Evolutionary conservation across 1,140 invertebrate genomes (phyloP).

Genomic region (Trinorchestia longiramus): DNA sequence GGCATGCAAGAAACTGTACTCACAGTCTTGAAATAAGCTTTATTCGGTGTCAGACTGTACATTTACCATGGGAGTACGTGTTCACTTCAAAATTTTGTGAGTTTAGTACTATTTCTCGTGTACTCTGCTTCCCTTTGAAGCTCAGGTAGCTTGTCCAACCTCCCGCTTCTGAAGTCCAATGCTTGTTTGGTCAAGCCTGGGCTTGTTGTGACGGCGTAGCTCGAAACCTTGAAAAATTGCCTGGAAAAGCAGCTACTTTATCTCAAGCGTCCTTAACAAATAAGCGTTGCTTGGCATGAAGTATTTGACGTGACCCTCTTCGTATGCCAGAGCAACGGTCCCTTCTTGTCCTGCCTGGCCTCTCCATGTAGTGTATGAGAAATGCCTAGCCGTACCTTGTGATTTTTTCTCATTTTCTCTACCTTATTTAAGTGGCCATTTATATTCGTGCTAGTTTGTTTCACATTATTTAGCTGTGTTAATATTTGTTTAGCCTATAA

Average conservation of each 20-base stretch:
- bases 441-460: background rate
- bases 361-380: background rate
- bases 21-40: background rate
- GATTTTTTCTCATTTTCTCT: background rate
- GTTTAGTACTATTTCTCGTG: background rate
- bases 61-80: background rate
- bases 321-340: background rate
- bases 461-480: background rate
- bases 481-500: background rate
- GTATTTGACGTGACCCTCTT: constrained; percentile 24
- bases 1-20: background rate
- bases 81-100: background rate
- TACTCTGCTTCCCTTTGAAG: background rate
- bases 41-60: background rate
- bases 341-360: background rate
- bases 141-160: background rate
- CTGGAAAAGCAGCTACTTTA: constrained; percentile 51
- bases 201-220: constrained; percentile 9
- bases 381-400: background rate
- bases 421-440: background rate
- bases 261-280: constrained; percentile 45
- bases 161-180: background rate
- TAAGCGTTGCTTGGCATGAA: constrained; percentile 12
- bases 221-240: constrained; percentile 31
- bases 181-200: constrained; percentile 18